Base-by-base conservation (phyloP, 2,888 invertebrate genomes). In the Aethes cnicana region DNA sequence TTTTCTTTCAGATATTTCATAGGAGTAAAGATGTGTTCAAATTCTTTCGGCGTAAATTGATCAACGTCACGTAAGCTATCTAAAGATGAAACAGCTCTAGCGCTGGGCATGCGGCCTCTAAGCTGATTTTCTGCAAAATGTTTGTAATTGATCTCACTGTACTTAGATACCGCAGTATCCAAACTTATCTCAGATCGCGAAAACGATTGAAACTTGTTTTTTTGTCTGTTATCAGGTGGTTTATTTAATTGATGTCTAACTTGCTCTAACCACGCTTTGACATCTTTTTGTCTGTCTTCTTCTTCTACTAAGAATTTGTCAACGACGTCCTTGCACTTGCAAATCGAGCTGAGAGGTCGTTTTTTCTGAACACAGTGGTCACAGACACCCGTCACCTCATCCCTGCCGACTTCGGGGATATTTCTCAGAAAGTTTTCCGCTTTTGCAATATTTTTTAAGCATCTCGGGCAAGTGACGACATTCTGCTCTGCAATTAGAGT, bases 401-500 rank as follows among this genome's bases (percentile, higher is more conserved):
- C 16, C 9, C 16, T 48, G 28, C 69, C 62, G 47, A 76, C 61
- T 21, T 54, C 57, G 28, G 68, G 59, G 28, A 72, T 48, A 53
- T 60, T 67, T 54, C 63, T 58, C 30, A 77, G 53, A 37, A 78
- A 57, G 47, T 64, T 66, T 55, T 71, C 62, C n/a, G 75, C 70
- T 46, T 68, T 66, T 54, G 74, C 61, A 53, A 75, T 57, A 50
- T 69, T 68, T 47, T 68, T 62, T 56, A 67, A 72, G 65, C 86
- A 86, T 48, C 79, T 67, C 39, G 69, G 70, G 56, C 86, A 86
- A 30, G 55, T 64, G 52, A 77, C 61, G 46, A 65, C 60, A 33
- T 63, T 62, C 56, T 61, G 28, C 33, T 68, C 84, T 84, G 72
- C n/a, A n/a, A n/a, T n/a, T n/a, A n/a, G n/a, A n/a, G n/a, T n/a